Conservation (phyloP, 2,113 vertebrate genomes). For the Reinhardtius hippoglossoides region DNA sequence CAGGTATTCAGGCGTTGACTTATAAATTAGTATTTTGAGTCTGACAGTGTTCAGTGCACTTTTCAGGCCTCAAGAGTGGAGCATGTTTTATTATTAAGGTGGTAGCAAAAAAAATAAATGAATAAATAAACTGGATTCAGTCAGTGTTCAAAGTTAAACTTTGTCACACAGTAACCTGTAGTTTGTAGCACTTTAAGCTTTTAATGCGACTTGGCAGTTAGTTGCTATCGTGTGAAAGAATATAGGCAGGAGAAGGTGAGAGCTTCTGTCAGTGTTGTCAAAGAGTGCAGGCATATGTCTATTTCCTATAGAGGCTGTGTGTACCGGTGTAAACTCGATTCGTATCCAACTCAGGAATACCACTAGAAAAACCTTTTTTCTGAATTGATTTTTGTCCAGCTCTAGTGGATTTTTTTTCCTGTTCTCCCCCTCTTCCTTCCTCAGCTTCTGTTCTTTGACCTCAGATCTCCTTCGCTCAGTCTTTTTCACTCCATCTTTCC, state of each 20-base stretch:
- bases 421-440: neutral
- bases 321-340: neutral
- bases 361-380: neutral
- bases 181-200: neutral
- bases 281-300: neutral
- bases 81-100: too few species aligned
- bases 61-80: too few species aligned
- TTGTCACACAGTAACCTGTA: neutral
- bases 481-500: conserved; percentile 10
- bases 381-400: neutral
- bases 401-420: neutral
- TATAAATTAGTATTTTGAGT: too few species aligned
- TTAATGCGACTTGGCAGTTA: neutral
- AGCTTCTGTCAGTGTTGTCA: neutral
- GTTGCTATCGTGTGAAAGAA: neutral
- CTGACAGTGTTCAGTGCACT: too few species aligned
- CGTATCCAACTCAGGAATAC: neutral
- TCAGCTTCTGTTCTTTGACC: conserved; percentile 1
- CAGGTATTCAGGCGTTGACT: too few species aligned
- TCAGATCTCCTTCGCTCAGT: neutral
- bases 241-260: neutral
- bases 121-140: neutral
- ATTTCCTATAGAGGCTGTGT: neutral
- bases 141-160: neutral
- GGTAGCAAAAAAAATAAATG: neutral